Base-by-base conservation (phyloP, 2,113 vertebrate species). In the Brachyhypopomus occidentalis region DNA sequence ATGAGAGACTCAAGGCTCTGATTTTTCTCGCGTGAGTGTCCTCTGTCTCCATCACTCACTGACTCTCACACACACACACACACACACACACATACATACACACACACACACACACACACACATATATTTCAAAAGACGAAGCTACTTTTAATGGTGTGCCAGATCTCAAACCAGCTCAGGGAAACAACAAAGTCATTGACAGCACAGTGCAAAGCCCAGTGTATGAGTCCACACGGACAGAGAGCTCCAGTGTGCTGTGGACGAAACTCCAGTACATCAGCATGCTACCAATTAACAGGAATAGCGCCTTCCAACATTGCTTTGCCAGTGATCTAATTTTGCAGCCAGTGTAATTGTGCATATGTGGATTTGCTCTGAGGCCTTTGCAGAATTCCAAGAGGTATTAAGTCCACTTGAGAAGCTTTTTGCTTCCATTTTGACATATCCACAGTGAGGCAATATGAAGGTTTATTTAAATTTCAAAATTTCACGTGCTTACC, bases 231-330 rank as follows among this genome's bases (percentile, higher is more conserved):
- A 80, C 85, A 88, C 75, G 75, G 86, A 91, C 90, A 92, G 86
- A 89, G 83, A 79, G 52, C 84, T 84, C 84, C 88, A 90, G 81
- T 90, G 83, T 85, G 36, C 66, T 16, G 73, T 38, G 79, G 75
- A 91, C 90, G 92, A 93, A 92, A 75, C 71, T 81, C 77, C 87
- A 86, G 87, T 86, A 87, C 89, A 78, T 45, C 83, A 77, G 85
- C 88, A 88, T 59, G 77, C 80, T 89, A 89, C 89, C 91, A 92
- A 93, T 92, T 92, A 92, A 88, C 87, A 90, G 85, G 90, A 91
- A 91, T 91, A 89, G 88, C 63, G 55, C 83, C 84, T 88, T 89
- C 63, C 82, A 90, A 86, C 91, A 88, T 89, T 82, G 87, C 88
- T 90, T 91, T 90, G 80, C 88, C 88, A 88, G 75, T 89, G 86